Conservation (phyloP, 2,888 invertebrate species). For the Habroteleia sp. region DNA sequence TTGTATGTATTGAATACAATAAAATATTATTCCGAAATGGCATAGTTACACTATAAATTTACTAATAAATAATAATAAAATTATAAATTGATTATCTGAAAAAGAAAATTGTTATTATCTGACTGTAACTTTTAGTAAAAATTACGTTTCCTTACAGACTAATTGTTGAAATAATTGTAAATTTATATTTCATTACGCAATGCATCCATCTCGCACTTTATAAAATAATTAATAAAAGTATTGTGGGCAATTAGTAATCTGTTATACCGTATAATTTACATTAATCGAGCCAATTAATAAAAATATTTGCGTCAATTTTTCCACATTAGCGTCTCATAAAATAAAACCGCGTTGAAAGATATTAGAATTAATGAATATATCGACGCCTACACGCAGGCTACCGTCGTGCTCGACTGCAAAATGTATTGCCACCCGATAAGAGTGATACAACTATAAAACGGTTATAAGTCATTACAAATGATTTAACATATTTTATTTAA, state of each 20-base stretch:
- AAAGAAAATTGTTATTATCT: too few species aligned
- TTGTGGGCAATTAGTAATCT: not conserved
- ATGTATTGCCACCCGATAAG: slow-evolving; percentile 29
- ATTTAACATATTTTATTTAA: slow-evolving; percentile 45
- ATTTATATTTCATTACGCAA: too few species aligned
- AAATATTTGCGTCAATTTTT: not conserved
- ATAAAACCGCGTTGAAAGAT: not conserved
- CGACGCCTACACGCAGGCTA: slow-evolving; percentile 42
- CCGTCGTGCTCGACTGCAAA: slow-evolving; percentile 24
- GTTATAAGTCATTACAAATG: slow-evolving; percentile 31
- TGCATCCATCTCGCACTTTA: too few species aligned
- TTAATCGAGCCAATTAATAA: not conserved
- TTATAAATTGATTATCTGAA: too few species aligned
- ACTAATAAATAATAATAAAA: too few species aligned
- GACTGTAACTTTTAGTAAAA: too few species aligned
- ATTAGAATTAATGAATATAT: slow-evolving; percentile 30
- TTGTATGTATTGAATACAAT: too few species aligned
- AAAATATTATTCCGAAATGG: too few species aligned
- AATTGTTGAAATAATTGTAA: too few species aligned
- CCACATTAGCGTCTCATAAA: not conserved
- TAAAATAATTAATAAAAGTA: not conserved
- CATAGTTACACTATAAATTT: too few species aligned
- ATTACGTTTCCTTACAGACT: too few species aligned
- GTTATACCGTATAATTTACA: slow-evolving; percentile 2
- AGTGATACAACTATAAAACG: not conserved